These are phyloP conservation scores for Capreolus pygargus DNA, from an alignment of 2,113 vertebrate genomes.

Conservation along the genomic window DNA sequence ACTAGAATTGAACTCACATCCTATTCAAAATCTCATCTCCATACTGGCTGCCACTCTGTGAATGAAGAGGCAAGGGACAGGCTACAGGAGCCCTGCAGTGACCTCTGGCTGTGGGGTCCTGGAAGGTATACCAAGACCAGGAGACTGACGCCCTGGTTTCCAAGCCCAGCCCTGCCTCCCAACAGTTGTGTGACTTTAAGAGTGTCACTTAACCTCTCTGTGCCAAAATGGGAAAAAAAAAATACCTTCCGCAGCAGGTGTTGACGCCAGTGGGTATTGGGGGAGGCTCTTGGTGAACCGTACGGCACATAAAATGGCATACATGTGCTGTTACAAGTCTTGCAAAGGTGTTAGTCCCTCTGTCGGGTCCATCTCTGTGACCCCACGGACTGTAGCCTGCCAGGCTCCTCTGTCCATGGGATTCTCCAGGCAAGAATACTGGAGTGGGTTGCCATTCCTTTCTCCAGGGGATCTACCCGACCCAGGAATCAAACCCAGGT, in stretches of 20 bases:
- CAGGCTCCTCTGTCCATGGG: not conserved
- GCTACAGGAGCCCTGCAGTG: not conserved
- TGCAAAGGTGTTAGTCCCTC: not conserved
- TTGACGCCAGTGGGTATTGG: rapidly evolving
- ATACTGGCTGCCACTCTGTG: not conserved
- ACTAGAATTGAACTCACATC: not conserved
- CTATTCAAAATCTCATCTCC: not conserved
- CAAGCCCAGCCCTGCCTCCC: not conserved
- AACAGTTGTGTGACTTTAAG: not conserved
- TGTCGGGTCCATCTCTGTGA: rapidly evolving
- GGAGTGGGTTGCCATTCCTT: not conserved
- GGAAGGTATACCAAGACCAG: rapidly evolving
- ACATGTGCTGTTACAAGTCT: rapidly evolving
- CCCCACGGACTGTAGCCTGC: not conserved
- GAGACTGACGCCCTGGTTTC: not conserved
- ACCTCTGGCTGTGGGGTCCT: not conserved
- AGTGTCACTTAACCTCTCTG: not conserved
- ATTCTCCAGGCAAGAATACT: not conserved
- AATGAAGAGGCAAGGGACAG: not conserved
- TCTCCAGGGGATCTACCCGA: not conserved
- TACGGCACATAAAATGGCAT: rapidly evolving
- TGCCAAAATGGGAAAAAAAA: not conserved
- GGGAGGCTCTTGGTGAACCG: not conserved
- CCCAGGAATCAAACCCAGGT: not conserved
- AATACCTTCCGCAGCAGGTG: not conserved